A percentile compares a stretch with the other conserved stretches of the same genome.
Evolutionary conservation across 1,140 invertebrate genomes (phyloP).

Genomic region (Zaprionus lachaisei): DNA sequence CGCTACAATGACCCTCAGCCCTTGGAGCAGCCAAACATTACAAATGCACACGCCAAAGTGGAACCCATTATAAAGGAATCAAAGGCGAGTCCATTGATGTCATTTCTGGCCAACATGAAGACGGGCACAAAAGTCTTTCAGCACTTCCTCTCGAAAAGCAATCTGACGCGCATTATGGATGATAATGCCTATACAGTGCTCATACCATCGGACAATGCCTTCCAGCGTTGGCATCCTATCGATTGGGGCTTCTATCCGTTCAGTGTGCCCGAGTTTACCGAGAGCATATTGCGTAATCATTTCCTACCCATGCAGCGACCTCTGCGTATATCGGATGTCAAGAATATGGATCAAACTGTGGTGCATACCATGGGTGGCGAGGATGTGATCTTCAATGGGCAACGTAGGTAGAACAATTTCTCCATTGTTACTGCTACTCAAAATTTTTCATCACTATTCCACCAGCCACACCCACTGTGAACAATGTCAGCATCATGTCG

Average conservation of each 20-base stretch:
- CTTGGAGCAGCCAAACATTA: constrained; percentile 81
- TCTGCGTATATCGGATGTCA: constrained; percentile 86
- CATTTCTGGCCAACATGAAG: constrained; percentile 87
- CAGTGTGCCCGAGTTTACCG: constrained; percentile 88
- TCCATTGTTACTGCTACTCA: not conserved
- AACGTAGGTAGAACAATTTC: constrained; percentile 84
- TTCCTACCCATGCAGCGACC: constrained; percentile 86
- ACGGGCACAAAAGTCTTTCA: constrained; percentile 88
- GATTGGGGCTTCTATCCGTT: constrained; percentile 90
- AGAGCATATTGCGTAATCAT: constrained; percentile 87
- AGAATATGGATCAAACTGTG: constrained; percentile 85
- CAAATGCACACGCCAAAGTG: constrained; percentile 80
- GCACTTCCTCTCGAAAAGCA: constrained; percentile 87
- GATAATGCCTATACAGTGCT: constrained; percentile 87
- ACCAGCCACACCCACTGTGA: constrained; percentile 85
- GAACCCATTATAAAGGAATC: constrained; percentile 84
- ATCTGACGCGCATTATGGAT: constrained; percentile 86
- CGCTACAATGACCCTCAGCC: constrained; percentile 83
- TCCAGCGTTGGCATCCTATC: constrained; percentile 88
- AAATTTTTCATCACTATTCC: constrained; percentile 12
- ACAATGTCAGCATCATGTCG: constrained; percentile 86
- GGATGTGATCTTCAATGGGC: constrained; percentile 86
- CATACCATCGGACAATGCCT: constrained; percentile 88
- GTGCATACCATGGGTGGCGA: constrained; percentile 86
- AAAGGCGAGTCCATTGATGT: constrained; percentile 86